A percentile compares a stretch with the other conserved stretches of the same genome.
Evolutionary conservation across 2,888 invertebrate species (phyloP).

Genomic region (Orthosia gracilis): DNA sequence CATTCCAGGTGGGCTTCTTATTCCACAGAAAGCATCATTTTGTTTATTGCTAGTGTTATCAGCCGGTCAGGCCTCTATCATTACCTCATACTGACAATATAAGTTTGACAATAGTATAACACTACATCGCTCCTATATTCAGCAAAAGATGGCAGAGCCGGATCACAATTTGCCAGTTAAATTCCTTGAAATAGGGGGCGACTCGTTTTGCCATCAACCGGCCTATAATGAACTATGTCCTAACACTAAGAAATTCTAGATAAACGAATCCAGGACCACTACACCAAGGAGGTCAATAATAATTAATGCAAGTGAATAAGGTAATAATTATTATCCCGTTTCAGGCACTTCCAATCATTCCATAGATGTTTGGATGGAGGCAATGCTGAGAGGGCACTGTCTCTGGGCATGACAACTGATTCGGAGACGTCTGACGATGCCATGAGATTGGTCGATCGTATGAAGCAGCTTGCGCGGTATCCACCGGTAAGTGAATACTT

Average conservation of each 20-base stretch:
- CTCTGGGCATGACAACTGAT: conserved; percentile 85
- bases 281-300: neutral
- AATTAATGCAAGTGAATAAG: neutral
- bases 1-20: conserved; percentile 79
- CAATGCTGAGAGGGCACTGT: conserved; percentile 81
- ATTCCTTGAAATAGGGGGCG: too few species aligned
- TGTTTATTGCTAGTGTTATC: neutral
- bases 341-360: conserved; percentile 84
- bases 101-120: neutral
- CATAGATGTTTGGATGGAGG: conserved; percentile 84
- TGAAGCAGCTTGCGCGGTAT: conserved; percentile 86
- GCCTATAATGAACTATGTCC: too few species aligned
- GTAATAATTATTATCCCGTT: conserved; percentile 50
- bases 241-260: too few species aligned
- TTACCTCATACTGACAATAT: neutral
- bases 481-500: conserved; percentile 78
- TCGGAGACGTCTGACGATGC: conserved; percentile 89
- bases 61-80: neutral
- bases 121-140: too few species aligned
- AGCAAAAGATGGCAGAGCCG: too few species aligned
- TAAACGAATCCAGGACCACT: neutral
- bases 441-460: conserved; percentile 87
- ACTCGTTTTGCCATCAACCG: too few species aligned
- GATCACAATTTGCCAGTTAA: too few species aligned
- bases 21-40: neutral